Percentiles rank a stretch among this genome's conserved stretches.
Evolutionary conservation across 2,113 vertebrate genomes (phyloP).

Genomic region (Phylloscopus trochiloides): DNA sequence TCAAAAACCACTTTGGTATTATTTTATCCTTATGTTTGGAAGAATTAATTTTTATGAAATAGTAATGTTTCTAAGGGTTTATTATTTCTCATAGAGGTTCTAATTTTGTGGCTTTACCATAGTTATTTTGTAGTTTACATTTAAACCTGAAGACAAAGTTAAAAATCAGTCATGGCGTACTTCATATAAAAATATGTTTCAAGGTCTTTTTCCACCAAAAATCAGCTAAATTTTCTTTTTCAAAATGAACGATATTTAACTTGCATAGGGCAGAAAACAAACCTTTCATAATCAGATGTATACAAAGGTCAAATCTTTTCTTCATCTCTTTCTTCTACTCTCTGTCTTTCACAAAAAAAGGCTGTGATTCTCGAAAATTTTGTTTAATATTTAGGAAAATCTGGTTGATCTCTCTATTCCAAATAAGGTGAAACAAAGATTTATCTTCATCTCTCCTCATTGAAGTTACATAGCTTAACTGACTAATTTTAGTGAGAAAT

Average conservation of each 20-base stretch:
- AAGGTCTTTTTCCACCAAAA: neutral
- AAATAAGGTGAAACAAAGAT: neutral
- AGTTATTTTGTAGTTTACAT: neutral
- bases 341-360: neutral
- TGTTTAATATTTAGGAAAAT: neutral
- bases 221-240: neutral
- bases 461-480: neutral
- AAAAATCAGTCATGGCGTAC: neutral
- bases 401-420: neutral
- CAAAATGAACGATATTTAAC: neutral
- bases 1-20: neutral
- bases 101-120: neutral
- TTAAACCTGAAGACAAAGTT: neutral
- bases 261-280: neutral
- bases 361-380: neutral
- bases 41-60: neutral
- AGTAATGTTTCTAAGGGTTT: neutral
- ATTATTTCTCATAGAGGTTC: neutral
- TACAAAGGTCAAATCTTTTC: neutral
- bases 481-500: neutral
- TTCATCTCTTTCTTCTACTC: neutral
- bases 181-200: neutral
- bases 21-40: neutral
- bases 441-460: neutral
- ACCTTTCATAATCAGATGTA: neutral